Base-by-base conservation (phyloP, 1,140 invertebrate species). In the Vollenhovia emeryi region DNA sequence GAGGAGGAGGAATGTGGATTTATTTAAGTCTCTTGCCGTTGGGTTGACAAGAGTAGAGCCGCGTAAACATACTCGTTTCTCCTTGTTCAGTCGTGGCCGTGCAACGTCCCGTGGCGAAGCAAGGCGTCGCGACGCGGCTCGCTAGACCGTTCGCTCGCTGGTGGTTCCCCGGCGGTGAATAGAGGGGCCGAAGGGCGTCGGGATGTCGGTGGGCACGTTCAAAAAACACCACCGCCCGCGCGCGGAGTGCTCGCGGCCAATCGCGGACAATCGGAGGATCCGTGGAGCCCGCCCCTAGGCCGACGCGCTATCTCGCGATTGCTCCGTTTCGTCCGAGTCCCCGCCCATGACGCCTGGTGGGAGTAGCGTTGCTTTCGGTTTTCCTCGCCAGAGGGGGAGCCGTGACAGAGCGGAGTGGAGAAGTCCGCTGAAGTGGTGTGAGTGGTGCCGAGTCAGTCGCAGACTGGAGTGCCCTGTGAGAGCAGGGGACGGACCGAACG, bases 41-140 rank as follows among this genome's bases (percentile, higher is more conserved):
- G 88, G 92, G 91, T 94, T 94, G 93, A 94, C 93, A 95, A 95
- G 94, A 94, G 94, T 94, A 92, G 91, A 94, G 88, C 93, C 94
- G 93, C 94, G 94, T 95, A 95, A 94, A 95, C 94, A 94, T 91
- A 94, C 91, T 95, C 94, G 93, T 94, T 93, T 91, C 92, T 94
- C 92, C 87, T 90, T 89, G 87, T 91, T 89, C 85, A 84, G 73
- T 64, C 68, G 90, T 73, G 79, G 64, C 80, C 85, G 90, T 88
- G 64, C 50, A 66, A 43, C 68, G 62, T 84, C 62, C 66, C 66
- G 45, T 57, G 33, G 50, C 66, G 78, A 45, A 57, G 50, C 66
- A 30, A 55, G 78, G 78, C 52, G 78, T 69, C 78, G 78, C 78
- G 78, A 57, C 78, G 66, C 59, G 48, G 43, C 55, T 62, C 57